These are phyloP conservation scores for Aleiodes sp. DNA, from an alignment of 1,140 invertebrate genomes.

Conservation along the genomic window DNA sequence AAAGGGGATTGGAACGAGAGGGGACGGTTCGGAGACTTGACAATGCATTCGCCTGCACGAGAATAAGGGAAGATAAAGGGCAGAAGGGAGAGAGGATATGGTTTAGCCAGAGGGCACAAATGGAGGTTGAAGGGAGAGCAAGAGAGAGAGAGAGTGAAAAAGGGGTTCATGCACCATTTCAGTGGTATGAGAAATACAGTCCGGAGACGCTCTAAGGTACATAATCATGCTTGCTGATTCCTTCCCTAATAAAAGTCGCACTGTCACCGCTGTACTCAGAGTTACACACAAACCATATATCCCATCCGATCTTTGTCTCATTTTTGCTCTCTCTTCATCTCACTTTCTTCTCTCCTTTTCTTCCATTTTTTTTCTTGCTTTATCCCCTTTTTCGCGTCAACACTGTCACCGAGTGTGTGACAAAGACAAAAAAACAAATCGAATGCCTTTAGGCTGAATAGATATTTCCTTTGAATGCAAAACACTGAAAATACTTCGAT, in stretches of 20 bases:
- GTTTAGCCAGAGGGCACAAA: slow-evolving; percentile 26
- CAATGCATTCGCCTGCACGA: slow-evolving; percentile 18
- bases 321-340: no score
- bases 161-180: slow-evolving; percentile 15
- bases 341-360: background rate
- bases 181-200: slow-evolving; percentile 16
- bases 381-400: slow-evolving; percentile 35
- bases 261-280: slow-evolving; percentile 52
- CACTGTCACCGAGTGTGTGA: slow-evolving; percentile 36
- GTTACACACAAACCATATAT: slow-evolving; percentile 26
- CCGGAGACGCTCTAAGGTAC: slow-evolving; percentile 57
- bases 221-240: slow-evolving; percentile 67
- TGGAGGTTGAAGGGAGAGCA: slow-evolving; percentile 15
- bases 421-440: slow-evolving; percentile 51
- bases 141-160: slow-evolving; percentile 12
- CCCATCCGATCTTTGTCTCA: slow-evolving; percentile 5
- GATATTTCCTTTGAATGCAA: slow-evolving; percentile 32
- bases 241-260: slow-evolving; percentile 67
- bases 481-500: slow-evolving; percentile 11
- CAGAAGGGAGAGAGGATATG: background rate
- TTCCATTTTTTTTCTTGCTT: slow-evolving; percentile 31
- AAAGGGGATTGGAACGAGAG: slow-evolving; percentile 49
- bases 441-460: background rate
- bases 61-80: slow-evolving; percentile 26
- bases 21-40: slow-evolving; percentile 35